A percentile compares a stretch with the other conserved stretches of the same genome.
These are phyloP conservation scores for Nesogale talazaci DNA, from an alignment of 2,113 vertebrate species.

Conservation along the genomic window DNA sequence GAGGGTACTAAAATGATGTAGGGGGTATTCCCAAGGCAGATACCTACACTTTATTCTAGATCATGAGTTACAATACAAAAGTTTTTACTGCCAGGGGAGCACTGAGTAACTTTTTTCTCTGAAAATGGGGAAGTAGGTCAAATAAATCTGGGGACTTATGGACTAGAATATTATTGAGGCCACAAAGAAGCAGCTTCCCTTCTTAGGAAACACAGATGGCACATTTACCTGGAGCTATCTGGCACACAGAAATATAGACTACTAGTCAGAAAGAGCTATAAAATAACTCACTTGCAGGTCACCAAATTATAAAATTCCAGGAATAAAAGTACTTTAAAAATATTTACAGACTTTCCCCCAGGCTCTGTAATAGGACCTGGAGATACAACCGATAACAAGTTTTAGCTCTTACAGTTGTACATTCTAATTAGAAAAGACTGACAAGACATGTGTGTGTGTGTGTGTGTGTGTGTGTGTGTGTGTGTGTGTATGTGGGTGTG, in stretches of 20 bases:
- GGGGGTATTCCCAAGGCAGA: no score
- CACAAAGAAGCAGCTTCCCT: background rate
- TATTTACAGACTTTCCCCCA: background rate
- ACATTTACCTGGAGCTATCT: background rate
- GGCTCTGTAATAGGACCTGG: background rate
- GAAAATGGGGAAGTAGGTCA: no score
- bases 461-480: no score
- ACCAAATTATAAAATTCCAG: background rate
- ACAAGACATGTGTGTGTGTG: no score
- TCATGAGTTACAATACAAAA: no score
- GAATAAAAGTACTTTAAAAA: background rate
- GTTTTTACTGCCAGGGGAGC: no score
- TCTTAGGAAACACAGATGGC: background rate
- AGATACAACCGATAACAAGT: background rate
- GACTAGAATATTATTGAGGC: slow-evolving; percentile 10
- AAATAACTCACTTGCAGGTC: background rate
- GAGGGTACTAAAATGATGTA: no score
- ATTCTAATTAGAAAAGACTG: background rate
- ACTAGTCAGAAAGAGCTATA: background rate
- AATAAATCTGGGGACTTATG: background rate
- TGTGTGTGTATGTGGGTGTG: background rate
- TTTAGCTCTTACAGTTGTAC: background rate
- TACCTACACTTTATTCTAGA: no score
- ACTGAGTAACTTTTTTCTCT: no score
- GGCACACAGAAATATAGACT: background rate